These are phyloP conservation scores for Nibea albiflora DNA, from an alignment of 2,113 vertebrate genomes.

Conservation along the genomic window DNA sequence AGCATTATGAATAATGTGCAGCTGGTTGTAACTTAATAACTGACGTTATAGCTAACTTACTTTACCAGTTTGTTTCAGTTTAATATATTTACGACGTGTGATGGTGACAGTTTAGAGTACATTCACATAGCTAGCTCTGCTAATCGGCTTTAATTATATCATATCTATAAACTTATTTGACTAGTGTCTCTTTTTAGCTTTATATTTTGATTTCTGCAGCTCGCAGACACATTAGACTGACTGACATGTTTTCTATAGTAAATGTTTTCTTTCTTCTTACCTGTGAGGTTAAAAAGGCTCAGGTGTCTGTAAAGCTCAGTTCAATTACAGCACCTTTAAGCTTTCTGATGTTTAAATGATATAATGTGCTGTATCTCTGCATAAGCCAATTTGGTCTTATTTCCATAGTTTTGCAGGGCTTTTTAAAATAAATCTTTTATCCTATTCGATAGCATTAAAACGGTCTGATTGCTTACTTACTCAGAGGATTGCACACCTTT, in stretches of 20 bases:
- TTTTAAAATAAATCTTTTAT: background rate
- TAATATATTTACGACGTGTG: background rate
- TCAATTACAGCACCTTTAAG: background rate
- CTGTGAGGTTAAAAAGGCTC: background rate
- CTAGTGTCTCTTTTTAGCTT: background rate
- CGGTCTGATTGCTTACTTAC: background rate
- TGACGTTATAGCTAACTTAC: background rate
- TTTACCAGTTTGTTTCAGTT: background rate
- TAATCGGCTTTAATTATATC: too few species aligned
- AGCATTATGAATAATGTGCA: background rate
- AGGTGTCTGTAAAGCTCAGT: conserved; percentile 2
- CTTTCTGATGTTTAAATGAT: background rate
- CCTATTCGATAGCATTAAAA: background rate
- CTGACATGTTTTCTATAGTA: too few species aligned
- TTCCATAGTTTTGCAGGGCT: background rate
- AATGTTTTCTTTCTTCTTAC: background rate
- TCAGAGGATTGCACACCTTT: background rate
- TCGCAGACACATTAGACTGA: background rate
- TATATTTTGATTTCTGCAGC: background rate
- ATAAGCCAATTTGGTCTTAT: background rate
- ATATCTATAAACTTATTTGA: background rate
- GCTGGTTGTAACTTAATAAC: background rate
- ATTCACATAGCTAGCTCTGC: background rate
- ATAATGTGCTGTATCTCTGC: background rate
- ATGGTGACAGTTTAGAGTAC: background rate